Base-by-base conservation (phyloP, 2,888 invertebrate genomes). In the Acronicta alni region DNA sequence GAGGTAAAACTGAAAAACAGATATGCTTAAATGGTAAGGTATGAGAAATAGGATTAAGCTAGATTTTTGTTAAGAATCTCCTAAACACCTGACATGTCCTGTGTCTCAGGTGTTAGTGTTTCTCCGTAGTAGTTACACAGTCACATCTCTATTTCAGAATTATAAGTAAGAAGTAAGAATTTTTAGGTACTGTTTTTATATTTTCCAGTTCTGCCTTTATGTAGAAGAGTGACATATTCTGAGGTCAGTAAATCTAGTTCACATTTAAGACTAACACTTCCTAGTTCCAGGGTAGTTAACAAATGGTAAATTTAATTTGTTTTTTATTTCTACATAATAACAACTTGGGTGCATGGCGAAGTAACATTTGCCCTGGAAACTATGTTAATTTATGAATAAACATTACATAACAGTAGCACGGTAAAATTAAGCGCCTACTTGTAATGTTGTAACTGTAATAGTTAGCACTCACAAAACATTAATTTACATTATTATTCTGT, bases 341-440 rank as follows among this genome's bases (percentile, higher is more conserved):
- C 41, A 58, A 42, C 51, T 51, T 52, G 41, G 57, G 52, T 62
- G 75, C 54, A 64, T 63, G 49, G 42, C 67, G 63, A 67, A 75
- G 51, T 78, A 67, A 70, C 77, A 67, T 69, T 73, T 73, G 77
- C 73, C 77, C 73, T 77, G 77, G 79, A 76, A 77, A 77, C 70
- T 66, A 58, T 79, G 77, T 71, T 78, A 79, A 72, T 61, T 66
- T 67, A 53, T 66, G 62, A 79, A 75, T 71, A 73, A 72, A 69
- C 67, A 65, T 78, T 72, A 66, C 70, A 53, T 68, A 70, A 77
- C 54, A 51, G 69, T 58, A 56, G 71, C 54, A 65, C 52, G 61
- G 47, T 61, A 57, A 67, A 70, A 64, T 63, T 67, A 72, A 64
- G 44, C 63, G 74, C 63, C 62, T 76, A 70, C 63, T 70, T 69